These are phyloP conservation scores for Drosophila falleni DNA, from an alignment of 2,888 invertebrate genomes.

Conservation along the genomic window DNA sequence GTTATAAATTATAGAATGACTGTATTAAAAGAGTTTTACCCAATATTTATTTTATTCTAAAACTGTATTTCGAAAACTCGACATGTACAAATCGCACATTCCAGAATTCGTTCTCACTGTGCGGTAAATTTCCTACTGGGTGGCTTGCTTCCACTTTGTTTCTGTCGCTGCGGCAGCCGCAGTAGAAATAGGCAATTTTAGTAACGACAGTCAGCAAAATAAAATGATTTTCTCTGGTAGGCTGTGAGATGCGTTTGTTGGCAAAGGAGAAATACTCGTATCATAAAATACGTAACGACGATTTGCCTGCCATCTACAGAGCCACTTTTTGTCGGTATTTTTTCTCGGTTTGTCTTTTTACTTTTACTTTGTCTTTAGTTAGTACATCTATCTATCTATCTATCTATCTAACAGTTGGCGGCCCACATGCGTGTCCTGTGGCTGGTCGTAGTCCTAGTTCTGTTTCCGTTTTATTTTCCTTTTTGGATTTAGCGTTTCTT, in stretches of 20 bases:
- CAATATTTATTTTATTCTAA: too few relatives aligned
- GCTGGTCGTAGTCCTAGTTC: slow-evolving; percentile 34
- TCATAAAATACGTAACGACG: slow-evolving; percentile 78
- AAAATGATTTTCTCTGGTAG: slow-evolving; percentile 69
- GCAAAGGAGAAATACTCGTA: slow-evolving; percentile 46
- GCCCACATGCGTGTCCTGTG: slow-evolving; percentile 64
- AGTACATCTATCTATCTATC: slow-evolving; percentile 17
- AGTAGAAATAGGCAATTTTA: slow-evolving; percentile 69
- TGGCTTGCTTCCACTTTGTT: not conserved
- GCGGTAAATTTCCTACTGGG: slow-evolving; percentile 56
- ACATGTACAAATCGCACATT: too few relatives aligned
- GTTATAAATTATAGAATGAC: too few relatives aligned
- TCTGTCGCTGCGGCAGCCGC: slow-evolving; percentile 7
- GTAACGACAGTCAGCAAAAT: slow-evolving; percentile 79
- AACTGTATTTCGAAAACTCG: too few relatives aligned
- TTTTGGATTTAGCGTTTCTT: slow-evolving; percentile 35
- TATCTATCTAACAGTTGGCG: slow-evolving; percentile 21
- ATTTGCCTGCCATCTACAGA: slow-evolving; percentile 67
- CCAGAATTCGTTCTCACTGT: too few relatives aligned
- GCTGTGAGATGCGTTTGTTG: slow-evolving; percentile 36
- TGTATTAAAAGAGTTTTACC: too few relatives aligned
- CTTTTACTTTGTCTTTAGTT: slow-evolving; percentile 16
- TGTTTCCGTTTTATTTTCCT: slow-evolving; percentile 50
- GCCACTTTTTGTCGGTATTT: slow-evolving; percentile 17
- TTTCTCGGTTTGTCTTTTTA: slow-evolving; percentile 6